Conservation (phyloP, 2,888 invertebrate species). For the Folsomia manolachei region DNA sequence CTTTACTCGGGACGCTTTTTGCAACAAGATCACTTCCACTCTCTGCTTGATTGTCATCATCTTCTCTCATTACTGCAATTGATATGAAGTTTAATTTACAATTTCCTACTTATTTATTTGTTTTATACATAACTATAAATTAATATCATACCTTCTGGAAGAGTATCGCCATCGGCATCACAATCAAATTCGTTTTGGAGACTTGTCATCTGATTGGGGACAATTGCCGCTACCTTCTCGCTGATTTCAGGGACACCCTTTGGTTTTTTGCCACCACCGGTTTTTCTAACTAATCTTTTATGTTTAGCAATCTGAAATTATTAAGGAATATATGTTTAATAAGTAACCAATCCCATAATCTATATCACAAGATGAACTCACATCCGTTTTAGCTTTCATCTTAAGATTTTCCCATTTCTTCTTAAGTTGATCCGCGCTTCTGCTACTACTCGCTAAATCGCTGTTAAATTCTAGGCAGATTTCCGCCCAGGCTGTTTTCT, state of each 20-base stretch:
- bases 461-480: neutral
- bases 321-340: neutral
- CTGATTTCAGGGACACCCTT: neutral
- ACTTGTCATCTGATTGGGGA: neutral
- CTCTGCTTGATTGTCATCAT: neutral
- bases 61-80: neutral
- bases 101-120: no score
- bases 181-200: neutral
- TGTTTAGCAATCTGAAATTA: neutral
- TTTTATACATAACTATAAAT: no score
- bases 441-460: no score
- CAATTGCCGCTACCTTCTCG: neutral
- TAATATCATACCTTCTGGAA: no score
- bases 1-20: no score
- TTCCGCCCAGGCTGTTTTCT: neutral
- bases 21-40: no score
- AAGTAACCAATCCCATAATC: neutral
- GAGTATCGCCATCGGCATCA: no score
- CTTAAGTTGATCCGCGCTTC: neutral
- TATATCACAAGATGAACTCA: neutral
- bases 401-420: constrained; percentile 3
- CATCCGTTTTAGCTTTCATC: neutral
- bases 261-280: neutral
- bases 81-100: neutral
- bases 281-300: neutral